Evolutionary conservation across 1,140 invertebrate genomes (phyloP), one percentile per base, ranked within the genome.

Genomic region (Neoseiulus cucumeris): DNA sequence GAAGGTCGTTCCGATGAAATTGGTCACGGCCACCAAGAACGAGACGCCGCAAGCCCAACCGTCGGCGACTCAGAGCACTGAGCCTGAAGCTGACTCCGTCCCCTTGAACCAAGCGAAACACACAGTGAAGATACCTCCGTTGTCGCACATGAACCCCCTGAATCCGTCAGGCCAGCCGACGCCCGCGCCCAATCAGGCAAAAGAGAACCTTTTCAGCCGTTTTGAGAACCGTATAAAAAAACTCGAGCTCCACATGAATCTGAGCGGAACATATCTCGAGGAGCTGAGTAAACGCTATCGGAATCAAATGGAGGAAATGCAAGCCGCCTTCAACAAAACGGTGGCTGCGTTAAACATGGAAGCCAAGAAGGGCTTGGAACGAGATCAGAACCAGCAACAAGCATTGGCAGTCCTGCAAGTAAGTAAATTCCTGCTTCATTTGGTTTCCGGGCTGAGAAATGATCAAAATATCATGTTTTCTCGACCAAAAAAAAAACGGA

Each of bases 281-380:
- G 91, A 97, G 74, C 75, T 98, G 51, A 94, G 89, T 75, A 82
- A 86, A 42, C 80, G 91, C 44, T 97, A 96, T 75, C 93, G 94
- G 70, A 89, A 89, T 68, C 92, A 98, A 78, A 89, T 92, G 33
- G 92, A 97, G 75, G 91, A 96, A 73, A 87, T 91, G 82, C 87
- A 91, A 74, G 81, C 82, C 66, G 83, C 85, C 2, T 82, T 93
- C 66, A 87, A 91, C 70, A 85, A 87, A 68, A 89, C 87, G 0
- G 80, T 89, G 44, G 76, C 79, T 1, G 82, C 83, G 20, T 80
- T 89, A 73, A 83, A 82, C 45, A 87, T 89, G 68, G 84, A 87
- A 70, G 81, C 82, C 14, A 80, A 80, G 42, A 82, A 82, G 68
- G 80, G 81, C 39, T 82, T 84, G 64, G 85, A 87, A 68, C 78